These are phyloP conservation scores for Emberiza fucata DNA, from an alignment of 2,113 vertebrate species.

Conservation along the genomic window DNA sequence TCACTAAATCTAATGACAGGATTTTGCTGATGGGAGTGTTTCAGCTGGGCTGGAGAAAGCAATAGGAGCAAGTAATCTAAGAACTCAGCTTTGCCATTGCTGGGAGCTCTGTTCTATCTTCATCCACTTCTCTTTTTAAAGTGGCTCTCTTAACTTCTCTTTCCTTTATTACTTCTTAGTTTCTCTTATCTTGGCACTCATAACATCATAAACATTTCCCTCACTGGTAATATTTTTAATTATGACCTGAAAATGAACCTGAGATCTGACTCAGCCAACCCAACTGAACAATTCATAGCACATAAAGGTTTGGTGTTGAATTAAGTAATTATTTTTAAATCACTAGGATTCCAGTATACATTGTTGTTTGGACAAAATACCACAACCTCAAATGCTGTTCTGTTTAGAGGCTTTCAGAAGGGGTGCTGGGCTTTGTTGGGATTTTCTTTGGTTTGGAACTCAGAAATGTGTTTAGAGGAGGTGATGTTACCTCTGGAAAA, in stretches of 20 bases:
- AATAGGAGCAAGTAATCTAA: background rate
- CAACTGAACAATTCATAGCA: background rate
- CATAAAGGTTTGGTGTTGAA: background rate
- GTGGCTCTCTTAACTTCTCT: background rate
- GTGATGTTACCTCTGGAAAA: background rate
- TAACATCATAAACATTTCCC: background rate
- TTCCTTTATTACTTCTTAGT: background rate
- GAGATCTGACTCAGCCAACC: background rate
- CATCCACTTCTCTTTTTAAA: background rate
- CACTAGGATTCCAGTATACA: background rate
- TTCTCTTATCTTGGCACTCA: background rate
- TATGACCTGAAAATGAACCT: background rate
- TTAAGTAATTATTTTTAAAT: background rate
- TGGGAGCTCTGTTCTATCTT: background rate
- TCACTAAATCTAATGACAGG: background rate
- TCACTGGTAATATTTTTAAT: background rate
- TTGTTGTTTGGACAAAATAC: background rate
- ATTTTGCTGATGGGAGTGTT: background rate
- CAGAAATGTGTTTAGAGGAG: background rate
- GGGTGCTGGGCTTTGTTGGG: background rate
- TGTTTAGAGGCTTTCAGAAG: background rate
- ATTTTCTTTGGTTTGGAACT: background rate
- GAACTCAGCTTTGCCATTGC: background rate
- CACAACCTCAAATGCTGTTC: background rate
- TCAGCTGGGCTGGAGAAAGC: background rate